Base-by-base conservation (phyloP, 64 coral and sea anemone species). In the Dendronephthya gigantea region DNA sequence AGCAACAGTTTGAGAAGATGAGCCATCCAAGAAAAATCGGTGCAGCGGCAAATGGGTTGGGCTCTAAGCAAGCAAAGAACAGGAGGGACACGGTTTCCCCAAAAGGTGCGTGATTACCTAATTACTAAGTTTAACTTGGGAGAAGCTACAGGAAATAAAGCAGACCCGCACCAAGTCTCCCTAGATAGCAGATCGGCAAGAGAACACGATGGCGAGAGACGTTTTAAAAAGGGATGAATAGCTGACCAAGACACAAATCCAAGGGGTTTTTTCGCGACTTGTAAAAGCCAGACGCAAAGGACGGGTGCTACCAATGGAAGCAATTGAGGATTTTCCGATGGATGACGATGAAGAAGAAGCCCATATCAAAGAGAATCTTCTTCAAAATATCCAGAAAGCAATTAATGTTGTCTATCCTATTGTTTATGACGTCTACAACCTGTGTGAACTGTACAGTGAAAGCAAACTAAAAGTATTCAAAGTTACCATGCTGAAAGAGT, bases 71-170 rank as follows among this genome's bases (percentile, higher is more conserved):
- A 92, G 82, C n/a, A n/a, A n/a, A 32, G n/a, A 1, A 83, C 81
- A 35, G 75, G 82, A 48, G 35, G 79, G 23, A 15, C 81, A 7
- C 62, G 87, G 62, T 92, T 92, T 59, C 84, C 85, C 62, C 41
- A 86, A 35, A 85, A 92, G 31, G 86, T 92, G 14, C 87, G 84
- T 27, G 62, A 92, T 29, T 92, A 88, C 23, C 45, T 84, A 12
- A 88, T 48, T 40, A 29, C 32, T 32, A 92, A 87, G 39, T 92
- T 92, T 85, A 68, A 88, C 39, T 27, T 88, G 27, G 90, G 90
- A 19, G 85, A 83, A 47, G 47, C 65, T 39, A 76, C 85, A 4
- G 90, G 90, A 49, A 82, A 87, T 39, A 92, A 88, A 13, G 90
- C 62, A 12, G 34, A 50, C 55, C 85, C 90, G 37, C 22, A 84